phyloP scores from a whole-genome alignment of 2,797 vertebrate species.

The Myiotriccus ornatus region DNA sequence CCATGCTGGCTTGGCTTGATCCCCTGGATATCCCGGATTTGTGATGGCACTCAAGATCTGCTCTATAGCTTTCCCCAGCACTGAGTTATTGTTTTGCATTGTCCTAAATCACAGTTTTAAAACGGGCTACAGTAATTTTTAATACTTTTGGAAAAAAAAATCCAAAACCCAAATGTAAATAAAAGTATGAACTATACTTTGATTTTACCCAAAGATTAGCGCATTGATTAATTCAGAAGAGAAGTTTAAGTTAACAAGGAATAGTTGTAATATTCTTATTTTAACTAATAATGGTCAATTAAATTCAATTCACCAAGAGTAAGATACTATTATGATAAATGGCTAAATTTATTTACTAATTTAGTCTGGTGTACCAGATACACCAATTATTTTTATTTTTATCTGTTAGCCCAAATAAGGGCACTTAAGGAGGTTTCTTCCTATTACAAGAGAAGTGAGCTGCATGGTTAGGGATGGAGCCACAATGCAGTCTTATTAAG shows the following conservation, averaged over 20 bases:
- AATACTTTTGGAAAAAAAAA: not conserved
- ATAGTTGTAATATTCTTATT: not conserved
- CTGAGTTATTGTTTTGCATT: not conserved
- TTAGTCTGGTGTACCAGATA: not conserved
- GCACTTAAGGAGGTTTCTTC: not conserved
- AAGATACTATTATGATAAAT: not conserved
- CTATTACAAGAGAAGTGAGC: not conserved
- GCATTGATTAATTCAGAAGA: not conserved
- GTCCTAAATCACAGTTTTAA: not conserved
- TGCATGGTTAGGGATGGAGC: rapidly evolving
- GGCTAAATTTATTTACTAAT: not conserved
- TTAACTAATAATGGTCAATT: not conserved
- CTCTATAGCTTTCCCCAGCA: not conserved
- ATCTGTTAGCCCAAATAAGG: not conserved
- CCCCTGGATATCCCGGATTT: not conserved
- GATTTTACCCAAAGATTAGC: not conserved
- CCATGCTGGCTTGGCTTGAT: rapidly evolving
- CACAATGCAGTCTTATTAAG: not conserved
- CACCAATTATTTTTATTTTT: not conserved
- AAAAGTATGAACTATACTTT: not conserved
- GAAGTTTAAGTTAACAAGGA: not conserved
- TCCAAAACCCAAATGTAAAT: not conserved
- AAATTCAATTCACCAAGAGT: not conserved
- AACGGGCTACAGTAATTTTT: not conserved
- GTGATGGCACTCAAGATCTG: not conserved